phyloP scores from a whole-genome alignment of 2,888 invertebrate species.

The Noctuana brunneofusca region DNA sequence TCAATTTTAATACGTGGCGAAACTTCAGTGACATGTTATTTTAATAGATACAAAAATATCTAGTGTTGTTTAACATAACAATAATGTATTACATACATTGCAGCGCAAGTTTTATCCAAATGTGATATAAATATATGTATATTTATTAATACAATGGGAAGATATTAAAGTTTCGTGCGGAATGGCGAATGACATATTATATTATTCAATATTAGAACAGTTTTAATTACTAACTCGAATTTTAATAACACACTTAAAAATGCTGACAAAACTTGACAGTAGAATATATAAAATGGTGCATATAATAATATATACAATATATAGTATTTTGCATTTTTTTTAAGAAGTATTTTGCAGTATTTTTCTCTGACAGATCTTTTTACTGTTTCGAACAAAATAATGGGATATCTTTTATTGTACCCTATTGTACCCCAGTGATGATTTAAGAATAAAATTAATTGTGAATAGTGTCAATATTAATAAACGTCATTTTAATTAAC shows the following conservation, averaged over 20 bases:
- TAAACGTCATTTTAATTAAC: too few species aligned
- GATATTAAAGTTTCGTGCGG: background rate
- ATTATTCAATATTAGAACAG: background rate
- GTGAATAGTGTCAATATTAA: too few species aligned
- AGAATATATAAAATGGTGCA: too few species aligned
- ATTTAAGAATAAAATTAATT: too few species aligned
- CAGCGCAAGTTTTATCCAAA: background rate
- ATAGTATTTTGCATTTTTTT: too few species aligned
- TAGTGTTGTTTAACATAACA: background rate
- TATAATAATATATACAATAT: too few species aligned
- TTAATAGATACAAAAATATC: slow-evolving; percentile 22
- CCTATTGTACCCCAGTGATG: too few species aligned
- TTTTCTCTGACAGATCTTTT: too few species aligned
- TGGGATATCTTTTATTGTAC: too few species aligned
- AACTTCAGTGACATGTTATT: slow-evolving; percentile 8
- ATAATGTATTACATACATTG: slow-evolving; percentile 9
- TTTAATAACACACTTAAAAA: background rate
- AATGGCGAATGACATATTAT: background rate
- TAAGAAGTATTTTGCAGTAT: too few species aligned
- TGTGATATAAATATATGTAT: background rate
- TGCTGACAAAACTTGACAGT: too few species aligned
- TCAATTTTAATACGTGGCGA: background rate
- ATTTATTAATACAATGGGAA: background rate
- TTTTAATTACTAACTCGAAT: background rate
- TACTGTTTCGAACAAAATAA: too few species aligned